Evolutionary conservation across 2,797 vertebrate genomes (phyloP), one percentile per base, ranked within the genome.

Genomic region (Danionella dracula): DNA sequence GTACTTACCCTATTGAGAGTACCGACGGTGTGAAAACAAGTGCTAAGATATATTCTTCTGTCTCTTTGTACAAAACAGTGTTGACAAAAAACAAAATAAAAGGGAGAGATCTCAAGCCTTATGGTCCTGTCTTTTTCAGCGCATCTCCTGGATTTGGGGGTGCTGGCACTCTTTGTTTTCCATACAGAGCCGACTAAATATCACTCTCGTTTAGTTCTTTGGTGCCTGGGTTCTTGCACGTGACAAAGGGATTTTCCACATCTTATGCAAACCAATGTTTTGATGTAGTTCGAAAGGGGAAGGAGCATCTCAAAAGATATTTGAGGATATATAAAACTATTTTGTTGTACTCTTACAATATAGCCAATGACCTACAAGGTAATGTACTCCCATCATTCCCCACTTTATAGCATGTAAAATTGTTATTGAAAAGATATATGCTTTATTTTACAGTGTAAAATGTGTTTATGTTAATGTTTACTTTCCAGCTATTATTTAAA

Each of bases 41-140:
- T 89, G 86, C 88, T 90, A 84, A 87, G 83, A 88, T 87, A 88
- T 88, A 90, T 90, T 89, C 82, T 89, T 89, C 85, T 90, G 88
- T 90, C 87, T 89, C 85, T 90, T 90, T 90, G 87, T 88, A 90
- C 86, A 88, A 90, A 89, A 80, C 78, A 73, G 88, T 90, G 89
- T 90, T 90, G 83, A 86, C 85, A 89, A 88, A 89, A 87, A 88
- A 89, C 87, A 88, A 89, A 88, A 89, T 88, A 88, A 89, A 88
- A 87, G 87, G 64, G 71, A 76, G 80, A 86, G 84, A 85, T 85
- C 79, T 83, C 77, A 77, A 21, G 19, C 46, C 51, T 50, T 48
- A 34, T 46, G 5, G 23, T 73, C 32, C 29, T 66, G 53, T 74
- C 57, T 68, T 21, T 45, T 31, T 19, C 62, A 35, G 8, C 46